Base-by-base conservation (phyloP, 2,888 invertebrate species). In the Euphydryas editha region DNA sequence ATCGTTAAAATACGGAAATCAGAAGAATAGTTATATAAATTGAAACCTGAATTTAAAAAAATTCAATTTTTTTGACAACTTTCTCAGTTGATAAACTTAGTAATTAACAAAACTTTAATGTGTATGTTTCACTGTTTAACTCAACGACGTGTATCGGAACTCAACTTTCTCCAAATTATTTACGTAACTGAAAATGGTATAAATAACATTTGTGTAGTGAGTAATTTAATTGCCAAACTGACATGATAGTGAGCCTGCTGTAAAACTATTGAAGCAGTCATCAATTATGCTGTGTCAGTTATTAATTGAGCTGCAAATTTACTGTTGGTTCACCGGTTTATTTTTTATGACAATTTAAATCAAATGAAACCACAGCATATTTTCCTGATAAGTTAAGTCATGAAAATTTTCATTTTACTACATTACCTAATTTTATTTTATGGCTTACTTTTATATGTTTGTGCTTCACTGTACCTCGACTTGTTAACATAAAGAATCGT, bases 111-210 rank as follows among this genome's bases (percentile, higher is more conserved):
- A 30, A 42, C 47, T 59, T 59, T 30, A 49, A 58, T 39, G 49
- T 42, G 49, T 30, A 58, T 51, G 7, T 36, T 57, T 37, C 21
- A 20, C n/a, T 56, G 56, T 47, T 57, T 62, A 58, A 61, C 51
- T 21, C 62, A 62, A 30, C 60, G 60, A 67, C 58, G 65, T 65
- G 68, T 69, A 67, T 66, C 69, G 51, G 47, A 46, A 59, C 58
- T 42, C 51, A 13, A 46, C 57, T 69, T 66, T 69, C 69, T 63
- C 60, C 56, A 30, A 51, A 64, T 21, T 36, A 51, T 42, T 58
- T 64, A 39, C 49, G 49, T 51, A 64, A 58, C 37, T 58, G 44
- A 18, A 42, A 64, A 49, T 51, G 13, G 37, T 47, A 57, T 11
- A 6, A 61, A n/a, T 17, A 24, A 24, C 24, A 10, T 8, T 17